Evolutionary conservation across 2,888 invertebrate species (phyloP).

Genomic region (Sarcophaga rosellei): DNA sequence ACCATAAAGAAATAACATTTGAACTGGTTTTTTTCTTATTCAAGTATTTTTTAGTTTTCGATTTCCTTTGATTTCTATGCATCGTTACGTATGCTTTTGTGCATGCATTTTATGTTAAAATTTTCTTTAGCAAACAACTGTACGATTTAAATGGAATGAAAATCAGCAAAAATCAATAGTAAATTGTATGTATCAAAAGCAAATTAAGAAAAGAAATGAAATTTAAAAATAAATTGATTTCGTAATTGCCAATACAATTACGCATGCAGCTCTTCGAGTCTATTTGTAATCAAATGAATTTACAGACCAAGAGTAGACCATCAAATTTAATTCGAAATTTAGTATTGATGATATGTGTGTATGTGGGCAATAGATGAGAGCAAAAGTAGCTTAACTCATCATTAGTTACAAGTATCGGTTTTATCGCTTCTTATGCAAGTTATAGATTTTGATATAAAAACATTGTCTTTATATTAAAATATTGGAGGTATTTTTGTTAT

Average conservation of each 20-base stretch:
- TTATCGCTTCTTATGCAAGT: no score
- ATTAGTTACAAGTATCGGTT: no score
- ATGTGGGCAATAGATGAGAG: no score
- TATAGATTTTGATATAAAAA: no score
- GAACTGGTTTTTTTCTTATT: constrained; percentile 19
- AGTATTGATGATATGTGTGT: no score
- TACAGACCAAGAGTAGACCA: no score
- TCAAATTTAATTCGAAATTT: no score
- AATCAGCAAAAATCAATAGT: constrained; percentile 35
- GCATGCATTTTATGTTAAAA: background rate
- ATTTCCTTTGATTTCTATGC: background rate
- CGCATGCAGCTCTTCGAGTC: background rate
- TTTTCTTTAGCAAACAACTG: constrained; percentile 40
- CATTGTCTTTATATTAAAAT: no score
- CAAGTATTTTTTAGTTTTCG: background rate
- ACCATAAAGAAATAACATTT: constrained; percentile 31
- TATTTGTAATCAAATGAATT: no score
- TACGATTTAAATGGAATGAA: constrained; percentile 8
- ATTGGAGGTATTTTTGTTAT: no score
- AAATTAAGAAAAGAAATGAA: constrained; percentile 4
- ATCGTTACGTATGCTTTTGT: background rate
- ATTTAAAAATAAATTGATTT: constrained; percentile 48
- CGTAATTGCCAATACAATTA: constrained; percentile 46
- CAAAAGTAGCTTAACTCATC: no score
- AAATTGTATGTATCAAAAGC: background rate